These are phyloP conservation scores for Parnassius smintheus DNA, from an alignment of 2,888 invertebrate species.

Conservation along the genomic window DNA sequence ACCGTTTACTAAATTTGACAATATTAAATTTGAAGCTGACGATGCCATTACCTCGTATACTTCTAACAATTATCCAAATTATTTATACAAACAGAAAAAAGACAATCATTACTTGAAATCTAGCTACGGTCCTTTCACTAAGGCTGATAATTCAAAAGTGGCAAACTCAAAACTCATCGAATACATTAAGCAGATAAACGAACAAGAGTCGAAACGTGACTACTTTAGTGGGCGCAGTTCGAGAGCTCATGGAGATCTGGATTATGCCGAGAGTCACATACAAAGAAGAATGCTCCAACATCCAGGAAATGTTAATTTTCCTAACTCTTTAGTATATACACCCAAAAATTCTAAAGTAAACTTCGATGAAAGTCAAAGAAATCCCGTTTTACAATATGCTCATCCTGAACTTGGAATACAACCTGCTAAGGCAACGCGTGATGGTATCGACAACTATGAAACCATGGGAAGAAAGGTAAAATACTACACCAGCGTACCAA, in stretches of 20 bases:
- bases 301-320: constrained; percentile 83
- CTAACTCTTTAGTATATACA: constrained; percentile 84
- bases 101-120: constrained; percentile 67
- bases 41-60: constrained; percentile 49
- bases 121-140: constrained; percentile 83
- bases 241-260: constrained; percentile 69
- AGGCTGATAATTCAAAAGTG: constrained; percentile 82
- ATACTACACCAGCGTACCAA: constrained; percentile 77
- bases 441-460: constrained; percentile 57
- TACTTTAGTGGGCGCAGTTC: constrained; percentile 80
- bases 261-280: constrained; percentile 80
- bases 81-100: constrained; percentile 68
- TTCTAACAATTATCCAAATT: constrained; percentile 45
- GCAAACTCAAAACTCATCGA: constrained; percentile 82
- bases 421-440: constrained; percentile 83
- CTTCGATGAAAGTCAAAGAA: constrained; percentile 86
- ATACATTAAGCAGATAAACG: constrained; percentile 85
- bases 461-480: constrained; percentile 65
- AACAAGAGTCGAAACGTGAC: constrained; percentile 82
- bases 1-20: constrained; percentile 83
- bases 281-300: constrained; percentile 87
- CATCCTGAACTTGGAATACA: constrained; percentile 90
- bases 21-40: constrained; percentile 65
- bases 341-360: constrained; percentile 82
- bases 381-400: constrained; percentile 89